Evolutionary conservation across 2,888 invertebrate genomes (phyloP), one percentile per base, ranked within the genome.

Genomic region (Pseudoips prasinana): DNA sequence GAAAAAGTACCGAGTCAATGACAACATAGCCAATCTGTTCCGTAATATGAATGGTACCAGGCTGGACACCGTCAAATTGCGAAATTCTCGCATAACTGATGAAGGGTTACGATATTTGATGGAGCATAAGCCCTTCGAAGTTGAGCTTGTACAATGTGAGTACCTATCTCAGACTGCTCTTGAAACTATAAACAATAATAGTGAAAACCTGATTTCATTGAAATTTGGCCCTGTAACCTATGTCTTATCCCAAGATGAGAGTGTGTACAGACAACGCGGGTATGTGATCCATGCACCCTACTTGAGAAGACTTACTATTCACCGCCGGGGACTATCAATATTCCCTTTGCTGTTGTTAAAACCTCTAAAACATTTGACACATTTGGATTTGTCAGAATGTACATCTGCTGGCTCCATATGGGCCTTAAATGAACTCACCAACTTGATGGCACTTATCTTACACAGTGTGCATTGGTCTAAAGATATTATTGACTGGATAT

Each of bases 81-180:
- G 92, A 30, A 92, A 94, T 65, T 92, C 94, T 10, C 90, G 90
- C 22, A 91, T 97, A 25, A 93, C 92, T 6, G 94, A 95, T 68
- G 84, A 90, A 40, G 94, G 95, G 35, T 79, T 97, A 28, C 89
- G 91, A 50, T 91, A 91, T 30, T 79, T 97, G 8, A 83, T 95
- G 73, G 90, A 90, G 29, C 97, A 97, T 75, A 92, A 92, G 47
- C 90, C 96, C 22, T 81, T 90, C 7, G 93, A 94, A 46, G 79
- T 98, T 27, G 94, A 95, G 52, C 86, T 97, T 46, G 91, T 92
- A 35, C 92, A 95, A 58, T 96, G 96, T 71, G 90, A 91, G 44
- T 90, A 91, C 46, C 79, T 96, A 25, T 92, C 93, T 0, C 85
- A 90, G 23, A 73, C 82, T 10, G 91, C 93, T 10, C 88, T 96